Conservation (phyloP, 2,113 vertebrate species). For the Myiagra hebetior region DNA sequence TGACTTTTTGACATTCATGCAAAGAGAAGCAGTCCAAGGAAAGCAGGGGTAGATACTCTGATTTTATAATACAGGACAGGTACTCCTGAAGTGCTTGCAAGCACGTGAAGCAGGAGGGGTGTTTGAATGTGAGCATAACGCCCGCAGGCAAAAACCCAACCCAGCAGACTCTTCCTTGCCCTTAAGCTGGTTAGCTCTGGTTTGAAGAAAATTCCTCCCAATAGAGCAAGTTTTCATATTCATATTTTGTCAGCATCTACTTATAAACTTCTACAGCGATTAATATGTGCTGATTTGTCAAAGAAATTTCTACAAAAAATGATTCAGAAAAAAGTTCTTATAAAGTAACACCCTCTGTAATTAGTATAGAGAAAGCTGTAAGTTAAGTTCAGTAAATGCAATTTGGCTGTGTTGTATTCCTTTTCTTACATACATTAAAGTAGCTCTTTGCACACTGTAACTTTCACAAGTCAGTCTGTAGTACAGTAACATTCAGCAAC, state of each 20-base stretch:
- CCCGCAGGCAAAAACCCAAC: not conserved
- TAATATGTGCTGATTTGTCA: not conserved
- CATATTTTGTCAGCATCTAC: not conserved
- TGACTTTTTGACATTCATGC: fast-evolving
- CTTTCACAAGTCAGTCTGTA: not conserved
- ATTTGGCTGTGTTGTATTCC: not conserved
- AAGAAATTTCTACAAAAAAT: not conserved
- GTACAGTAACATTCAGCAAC: not conserved
- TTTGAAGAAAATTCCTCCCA: not conserved
- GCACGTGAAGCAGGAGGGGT: fast-evolving
- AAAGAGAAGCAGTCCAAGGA: not conserved
- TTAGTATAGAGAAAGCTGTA: not conserved
- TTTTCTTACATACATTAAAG: not conserved
- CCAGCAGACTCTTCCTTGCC: not conserved
- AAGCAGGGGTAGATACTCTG: not conserved
- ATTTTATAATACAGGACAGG: fast-evolving
- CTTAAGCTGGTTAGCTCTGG: not conserved
- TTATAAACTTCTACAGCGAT: not conserved
- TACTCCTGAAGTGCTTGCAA: not conserved
- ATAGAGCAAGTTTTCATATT: not conserved
- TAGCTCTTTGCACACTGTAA: not conserved
- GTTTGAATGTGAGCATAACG: fast-evolving
- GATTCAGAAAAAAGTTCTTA: not conserved
- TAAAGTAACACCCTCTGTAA: not conserved
- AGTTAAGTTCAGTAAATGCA: not conserved